Base-by-base conservation (phyloP, 2,797 vertebrate species). In the Aldrovandia affinis region DNA sequence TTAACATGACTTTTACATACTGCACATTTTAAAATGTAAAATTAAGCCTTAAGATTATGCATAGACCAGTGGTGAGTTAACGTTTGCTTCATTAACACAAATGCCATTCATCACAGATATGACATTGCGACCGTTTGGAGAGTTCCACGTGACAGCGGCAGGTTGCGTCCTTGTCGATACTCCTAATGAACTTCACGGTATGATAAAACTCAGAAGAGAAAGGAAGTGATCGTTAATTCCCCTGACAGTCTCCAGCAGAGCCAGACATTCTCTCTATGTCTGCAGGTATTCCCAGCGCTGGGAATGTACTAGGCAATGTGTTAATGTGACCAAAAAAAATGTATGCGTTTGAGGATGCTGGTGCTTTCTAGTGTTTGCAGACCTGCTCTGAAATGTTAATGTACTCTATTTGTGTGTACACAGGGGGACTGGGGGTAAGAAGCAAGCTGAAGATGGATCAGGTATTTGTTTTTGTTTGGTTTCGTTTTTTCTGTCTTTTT, bases 131-230 rank as follows among this genome's bases (percentile, higher is more conserved):
- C 20, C 15, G 47, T 33, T 33, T 36, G 12, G 28, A 12, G 63
- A 33, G 63, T 9, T 36, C 28, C 14, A 47, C 18, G 22, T 47
- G 25, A 79, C 47, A 47, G 78, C 78, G 15, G 50, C n/a, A 15
- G 14, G 78, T 28, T 79, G 44, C 33, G 78, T 30, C 78, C 78
- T 79, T 54, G 47, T 54, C n/a, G 78, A 22, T 25, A 52, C 50
- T 54, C 4, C 9, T 79, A 54, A 79, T 52, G 78, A 79, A 79
- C 78, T 79, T 79, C 78, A 79, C 47, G 47, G 22, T 79, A 79
- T 79, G 78, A n/a, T 79, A 30, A 52, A 79, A 79, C 28, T 79
- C 78, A 54, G 78, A 54, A 54, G 42, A 50, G 78, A 52, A 79
- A 79, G 14, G 25, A 54, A 79, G 47, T 52, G 47, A 50, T 52